Evolutionary conservation across 2,797 vertebrate species (phyloP), one percentile per base, ranked within the genome.

Genomic region (Tangara arthus): DNA sequence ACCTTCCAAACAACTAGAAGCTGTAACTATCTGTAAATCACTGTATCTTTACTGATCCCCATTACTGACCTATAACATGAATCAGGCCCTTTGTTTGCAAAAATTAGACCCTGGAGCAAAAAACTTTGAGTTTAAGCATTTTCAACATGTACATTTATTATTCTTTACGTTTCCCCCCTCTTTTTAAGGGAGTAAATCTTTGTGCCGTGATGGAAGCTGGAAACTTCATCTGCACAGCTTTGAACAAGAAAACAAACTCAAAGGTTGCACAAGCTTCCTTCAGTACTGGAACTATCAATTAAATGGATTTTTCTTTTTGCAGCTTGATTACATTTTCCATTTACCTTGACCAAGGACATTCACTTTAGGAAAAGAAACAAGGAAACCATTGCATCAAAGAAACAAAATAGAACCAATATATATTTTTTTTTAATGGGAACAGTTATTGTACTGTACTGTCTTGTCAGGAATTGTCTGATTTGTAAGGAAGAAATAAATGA

Each of bases 141-240:
- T 94, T 83, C 44, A 83, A 41, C 26, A 55, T 52, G 4, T 69
- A 27, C n/a, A 56, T 92, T 87, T 91, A 73, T 90, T 89, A 46
- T 90, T 91, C 1, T 77, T 93, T 84, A 91, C 8, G 16, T 82
- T 69, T 94, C 81, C 27, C n/a, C 41, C 52, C 20, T 93, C 53
- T 94, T 69, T 94, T 95, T 81, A 95, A 99, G 99, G 99, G 99
- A 89, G 99, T 99, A 95, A 97, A 99, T 95, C 98, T 99, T 85
- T 87, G 96, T 89, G 98, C 98, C 94, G 98, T 99, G 65, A 98
- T 99, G 94, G 98, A 99, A 95, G 98, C 98, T 35, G 99, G 99
- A 28, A 97, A 99, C 89, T 99, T 99, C 95, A 99, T 99, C 95
- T 99, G 99, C 97, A 98, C 95, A 81, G 98, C 98, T 92, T 97